Base-by-base conservation (phyloP, 2,113 vertebrate genomes). In the Hucho hucho region DNA sequence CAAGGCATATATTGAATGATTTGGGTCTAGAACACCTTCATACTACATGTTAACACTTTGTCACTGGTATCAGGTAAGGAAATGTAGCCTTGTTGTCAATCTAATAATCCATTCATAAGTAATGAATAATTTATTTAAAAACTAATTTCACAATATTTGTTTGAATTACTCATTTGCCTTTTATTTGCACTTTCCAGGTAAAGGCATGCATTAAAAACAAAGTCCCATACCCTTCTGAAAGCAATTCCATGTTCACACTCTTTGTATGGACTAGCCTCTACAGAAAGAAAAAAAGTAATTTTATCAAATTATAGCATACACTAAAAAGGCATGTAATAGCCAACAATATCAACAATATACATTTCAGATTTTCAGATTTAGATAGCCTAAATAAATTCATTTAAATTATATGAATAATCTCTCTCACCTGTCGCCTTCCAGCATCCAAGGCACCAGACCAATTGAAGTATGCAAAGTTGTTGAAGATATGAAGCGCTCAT, bases 391-490 rank as follows among this genome's bases (percentile, higher is more conserved):
- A 4, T 13, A 26, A 28, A 4, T 65, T 65, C 0, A 29, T 14
- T 14, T 13, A 65, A 24, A 65, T 28, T 37, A 9, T 11, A 11
- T 43, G 1, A 43, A 43, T 43, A 9, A 43, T 20, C 4, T 14
- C 68, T 82, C 13, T 43, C 69, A 90, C 88, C 85, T 87, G 87
- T 76, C 58, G 70, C n/a, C 69, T 70, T 83, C 78, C 84, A 83
- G 18, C 79, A 83, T 73, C 82, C 80, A 1, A 87, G 72, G 53
- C 73, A 78, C 56, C 84, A 76, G 29, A 90, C 29, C 0, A 88
- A 74, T 72, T 77, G 82, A 0, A 89, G 4, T 5, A 88, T 81
- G 16, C 80, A 84, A 81, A 90, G 77, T 83, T 86, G 80, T 74
- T 37, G 29, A 67, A 75, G n/a, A 61, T 22, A 58, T 9, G 24